Conservation (phyloP, 2,113 vertebrate species). For the Stegastes partitus region DNA sequence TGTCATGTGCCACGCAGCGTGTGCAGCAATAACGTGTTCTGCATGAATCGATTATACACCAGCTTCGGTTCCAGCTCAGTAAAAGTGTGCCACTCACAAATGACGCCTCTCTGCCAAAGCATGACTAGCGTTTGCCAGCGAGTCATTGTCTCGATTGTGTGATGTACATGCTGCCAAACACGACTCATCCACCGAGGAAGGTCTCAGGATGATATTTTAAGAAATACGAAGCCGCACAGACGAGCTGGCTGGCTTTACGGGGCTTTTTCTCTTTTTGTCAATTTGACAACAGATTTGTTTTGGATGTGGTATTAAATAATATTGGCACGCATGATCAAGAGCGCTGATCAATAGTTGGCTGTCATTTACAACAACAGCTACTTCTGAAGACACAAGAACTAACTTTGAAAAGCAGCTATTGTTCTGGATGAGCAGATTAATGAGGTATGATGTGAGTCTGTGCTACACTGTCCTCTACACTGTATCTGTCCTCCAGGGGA, state of each 20-base stretch:
- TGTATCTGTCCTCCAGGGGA: not conserved
- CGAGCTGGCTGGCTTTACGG: not conserved
- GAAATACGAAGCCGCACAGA: not conserved
- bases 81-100: not conserved
- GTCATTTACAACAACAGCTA: not conserved
- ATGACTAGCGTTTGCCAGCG: not conserved
- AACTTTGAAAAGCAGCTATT: not conserved
- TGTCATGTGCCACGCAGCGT: conserved; percentile 11
- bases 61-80: not conserved
- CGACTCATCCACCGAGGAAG: not conserved
- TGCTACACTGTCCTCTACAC: not conserved
- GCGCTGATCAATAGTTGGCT: not conserved
- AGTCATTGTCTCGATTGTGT: not conserved
- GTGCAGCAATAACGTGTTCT: conserved; percentile 51
- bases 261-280: not conserved
- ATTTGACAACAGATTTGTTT: not conserved
- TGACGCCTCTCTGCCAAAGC: not conserved
- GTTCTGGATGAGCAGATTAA: not conserved
- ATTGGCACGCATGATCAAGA: not conserved
- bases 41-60: conserved; percentile 22
- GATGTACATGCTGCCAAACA: not conserved
- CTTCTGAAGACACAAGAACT: not conserved
- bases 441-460: not conserved
- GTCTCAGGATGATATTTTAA: not conserved
- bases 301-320: not conserved